phyloP scores from a whole-genome alignment of 2,888 invertebrate species.

The Acrocera orbiculus region DNA sequence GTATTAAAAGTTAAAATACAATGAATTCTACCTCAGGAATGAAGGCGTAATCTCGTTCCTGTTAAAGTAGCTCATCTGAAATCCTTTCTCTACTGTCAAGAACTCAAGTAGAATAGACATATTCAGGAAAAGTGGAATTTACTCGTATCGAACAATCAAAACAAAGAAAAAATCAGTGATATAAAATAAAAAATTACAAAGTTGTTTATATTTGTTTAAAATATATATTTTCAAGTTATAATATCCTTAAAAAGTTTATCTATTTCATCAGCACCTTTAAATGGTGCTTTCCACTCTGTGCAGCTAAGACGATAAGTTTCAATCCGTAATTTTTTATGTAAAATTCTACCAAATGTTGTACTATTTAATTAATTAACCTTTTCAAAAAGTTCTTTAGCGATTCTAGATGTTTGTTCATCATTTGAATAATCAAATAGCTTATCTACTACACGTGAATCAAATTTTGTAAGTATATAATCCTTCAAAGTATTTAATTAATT shows the following conservation, averaged over 20 bases:
- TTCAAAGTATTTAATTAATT: constrained; percentile 41
- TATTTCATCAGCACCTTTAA: constrained; percentile 9
- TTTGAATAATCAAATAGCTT: constrained; percentile 46
- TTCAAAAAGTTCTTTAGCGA: constrained; percentile 50
- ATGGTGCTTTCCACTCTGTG: constrained; percentile 45
- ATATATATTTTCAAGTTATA: too few species aligned
- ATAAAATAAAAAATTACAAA: too few species aligned
- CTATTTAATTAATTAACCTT: constrained; percentile 48
- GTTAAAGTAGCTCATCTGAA: too few species aligned
- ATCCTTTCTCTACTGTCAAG: too few species aligned
- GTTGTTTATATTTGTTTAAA: too few species aligned
- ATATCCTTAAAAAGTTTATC: constrained; percentile 13
- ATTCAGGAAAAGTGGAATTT: too few species aligned
- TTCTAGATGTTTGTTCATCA: constrained; percentile 39
- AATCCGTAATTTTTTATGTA: constrained; percentile 49
- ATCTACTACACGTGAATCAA: constrained; percentile 63
- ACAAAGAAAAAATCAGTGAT: too few species aligned
- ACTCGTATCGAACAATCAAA: too few species aligned
- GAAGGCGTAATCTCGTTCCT: too few species aligned
- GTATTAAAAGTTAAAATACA: too few species aligned
- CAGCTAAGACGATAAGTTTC: constrained; percentile 45
- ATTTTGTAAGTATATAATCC: constrained; percentile 40
- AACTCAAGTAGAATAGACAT: too few species aligned
- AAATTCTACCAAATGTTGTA: constrained; percentile 49
- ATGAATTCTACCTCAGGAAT: too few species aligned